Percentiles rank a stretch among this genome's conserved stretches.
These are phyloP conservation scores for Drosophila putrida DNA, from an alignment of 2,888 invertebrate species.

Conservation along the genomic window DNA sequence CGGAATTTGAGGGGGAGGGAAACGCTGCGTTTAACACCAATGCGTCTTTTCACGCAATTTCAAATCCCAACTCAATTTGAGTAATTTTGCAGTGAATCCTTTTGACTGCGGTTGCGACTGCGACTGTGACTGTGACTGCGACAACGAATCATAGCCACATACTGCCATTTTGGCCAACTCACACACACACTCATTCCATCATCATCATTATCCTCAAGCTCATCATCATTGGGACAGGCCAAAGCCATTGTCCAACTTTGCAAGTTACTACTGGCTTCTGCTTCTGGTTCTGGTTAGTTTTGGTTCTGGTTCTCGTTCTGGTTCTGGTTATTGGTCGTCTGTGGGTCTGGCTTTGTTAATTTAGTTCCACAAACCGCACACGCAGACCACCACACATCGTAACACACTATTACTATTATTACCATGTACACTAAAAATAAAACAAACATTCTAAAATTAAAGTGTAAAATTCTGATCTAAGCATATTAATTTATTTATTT, in stretches of 20 bases:
- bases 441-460: no score
- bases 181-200: slow-evolving; percentile 23
- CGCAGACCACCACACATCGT: slow-evolving; percentile 25
- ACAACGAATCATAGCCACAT: slow-evolving; percentile 7
- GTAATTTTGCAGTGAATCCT: slow-evolving; percentile 80
- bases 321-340: slow-evolving; percentile 74
- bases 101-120: slow-evolving; percentile 65
- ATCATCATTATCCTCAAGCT: slow-evolving; percentile 34
- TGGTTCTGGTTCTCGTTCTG: slow-evolving; percentile 73
- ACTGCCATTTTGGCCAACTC: slow-evolving; percentile 23
- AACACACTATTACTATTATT: slow-evolving; percentile 39
- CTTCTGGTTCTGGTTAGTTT: no score
- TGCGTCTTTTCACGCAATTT: slow-evolving; percentile 78
- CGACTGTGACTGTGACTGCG: slow-evolving; percentile 30
- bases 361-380: slow-evolving; percentile 64
- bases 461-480: no score
- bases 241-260: slow-evolving; percentile 71
- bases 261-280: slow-evolving; percentile 46
- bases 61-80: slow-evolving; percentile 81
- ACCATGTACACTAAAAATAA: slow-evolving; percentile 12
- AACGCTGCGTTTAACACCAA: slow-evolving; percentile 51
- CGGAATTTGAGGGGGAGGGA: neutral
- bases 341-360: slow-evolving; percentile 72
- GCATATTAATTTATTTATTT: no score
- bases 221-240: slow-evolving; percentile 38